phyloP scores from a whole-genome alignment of 2,113 vertebrate species.

The Anhinga anhinga region DNA sequence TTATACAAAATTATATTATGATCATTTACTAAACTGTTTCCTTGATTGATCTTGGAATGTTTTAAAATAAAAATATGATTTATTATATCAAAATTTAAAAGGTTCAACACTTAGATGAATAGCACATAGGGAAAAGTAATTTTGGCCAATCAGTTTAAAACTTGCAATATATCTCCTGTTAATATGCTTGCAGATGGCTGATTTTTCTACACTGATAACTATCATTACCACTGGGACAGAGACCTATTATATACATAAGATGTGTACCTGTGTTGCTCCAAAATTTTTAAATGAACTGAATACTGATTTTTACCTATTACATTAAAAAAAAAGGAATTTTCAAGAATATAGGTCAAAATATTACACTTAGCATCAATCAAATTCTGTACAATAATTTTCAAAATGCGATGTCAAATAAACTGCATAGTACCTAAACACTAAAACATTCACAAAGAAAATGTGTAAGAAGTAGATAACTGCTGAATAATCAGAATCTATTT shows the following conservation, averaged over 20 bases:
- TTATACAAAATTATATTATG: not conserved
- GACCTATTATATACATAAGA: not conserved
- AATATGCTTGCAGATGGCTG: not conserved
- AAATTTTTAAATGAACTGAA: not conserved
- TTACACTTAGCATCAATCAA: not conserved
- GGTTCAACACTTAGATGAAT: not conserved
- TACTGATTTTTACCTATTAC: not conserved
- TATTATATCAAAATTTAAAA: not conserved
- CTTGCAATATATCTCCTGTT: not conserved
- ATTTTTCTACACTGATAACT: not conserved
- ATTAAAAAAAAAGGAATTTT: not conserved
- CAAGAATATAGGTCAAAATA: not conserved
- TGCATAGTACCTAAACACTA: not conserved
- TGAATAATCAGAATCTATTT: slow-evolving; percentile 4
- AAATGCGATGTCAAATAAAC: not conserved
- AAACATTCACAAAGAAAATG: not conserved
- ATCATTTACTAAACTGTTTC: not conserved
- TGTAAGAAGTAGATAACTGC: not conserved
- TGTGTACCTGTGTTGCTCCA: not conserved
- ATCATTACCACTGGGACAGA: not conserved
- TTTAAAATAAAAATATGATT: not conserved
- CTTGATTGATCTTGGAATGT: not conserved
- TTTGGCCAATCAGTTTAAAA: not conserved
- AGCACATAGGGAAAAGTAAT: not conserved
- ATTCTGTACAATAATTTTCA: not conserved